Conservation (phyloP, 2,113 vertebrate species). For the Uropsilus gracilis region DNA sequence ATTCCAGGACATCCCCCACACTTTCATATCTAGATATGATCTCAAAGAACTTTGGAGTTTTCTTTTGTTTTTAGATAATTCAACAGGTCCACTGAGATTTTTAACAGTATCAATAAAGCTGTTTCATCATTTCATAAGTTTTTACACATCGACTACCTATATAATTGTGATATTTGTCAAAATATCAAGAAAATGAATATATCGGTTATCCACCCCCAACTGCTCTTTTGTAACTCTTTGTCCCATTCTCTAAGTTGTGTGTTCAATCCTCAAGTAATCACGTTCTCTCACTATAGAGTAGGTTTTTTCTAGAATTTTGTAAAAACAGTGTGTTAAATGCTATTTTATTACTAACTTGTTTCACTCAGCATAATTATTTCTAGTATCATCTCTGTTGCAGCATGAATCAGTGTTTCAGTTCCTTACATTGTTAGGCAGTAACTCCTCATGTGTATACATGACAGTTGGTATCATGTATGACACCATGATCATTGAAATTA, state of each 20-base stretch:
- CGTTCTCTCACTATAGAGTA: neutral
- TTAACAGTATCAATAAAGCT: neutral
- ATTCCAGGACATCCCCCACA: neutral
- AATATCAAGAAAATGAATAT: neutral
- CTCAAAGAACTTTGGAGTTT: neutral
- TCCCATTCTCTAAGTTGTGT: neutral
- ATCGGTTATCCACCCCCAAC: neutral
- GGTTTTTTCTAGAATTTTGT: neutral
- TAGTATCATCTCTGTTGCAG: neutral
- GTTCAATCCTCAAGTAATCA: rapidly evolving
- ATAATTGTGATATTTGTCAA: neutral
- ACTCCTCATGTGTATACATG: neutral
- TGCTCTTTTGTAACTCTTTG: neutral
- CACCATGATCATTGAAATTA: neutral
- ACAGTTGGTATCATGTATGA: too few relatives aligned
- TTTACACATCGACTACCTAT: neutral
- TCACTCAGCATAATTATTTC: neutral
- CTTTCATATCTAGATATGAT: neutral
- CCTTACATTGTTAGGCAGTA: neutral
- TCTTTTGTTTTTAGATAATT: neutral
- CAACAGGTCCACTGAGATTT: neutral
- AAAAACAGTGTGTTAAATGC: neutral
- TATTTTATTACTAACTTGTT: neutral
- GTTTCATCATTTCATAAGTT: neutral
- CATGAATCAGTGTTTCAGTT: neutral